These are phyloP conservation scores for Mamestra brassicae DNA, from an alignment of 2,888 invertebrate species.

Conservation along the genomic window DNA sequence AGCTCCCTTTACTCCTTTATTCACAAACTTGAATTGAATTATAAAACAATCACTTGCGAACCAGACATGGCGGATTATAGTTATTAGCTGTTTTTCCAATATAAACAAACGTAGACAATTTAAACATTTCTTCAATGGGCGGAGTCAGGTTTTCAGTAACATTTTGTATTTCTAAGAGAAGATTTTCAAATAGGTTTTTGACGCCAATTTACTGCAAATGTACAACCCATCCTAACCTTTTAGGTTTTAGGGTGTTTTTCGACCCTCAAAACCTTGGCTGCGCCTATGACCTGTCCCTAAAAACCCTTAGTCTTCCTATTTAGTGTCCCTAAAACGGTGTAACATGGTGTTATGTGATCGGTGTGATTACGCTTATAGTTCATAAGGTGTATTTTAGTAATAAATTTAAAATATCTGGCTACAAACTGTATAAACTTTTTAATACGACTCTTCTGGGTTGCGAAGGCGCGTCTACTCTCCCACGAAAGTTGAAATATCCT, in stretches of 20 bases:
- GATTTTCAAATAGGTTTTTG: conserved; percentile 30
- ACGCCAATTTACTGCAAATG: conserved; percentile 17
- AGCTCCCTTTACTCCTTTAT: no score
- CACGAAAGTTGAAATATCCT: background rate
- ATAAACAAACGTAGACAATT: conserved; percentile 42
- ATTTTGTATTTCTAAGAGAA: conserved; percentile 1
- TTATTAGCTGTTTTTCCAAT: conserved; percentile 11
- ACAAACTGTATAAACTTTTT: conserved; percentile 38
- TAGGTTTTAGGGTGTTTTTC: conserved; percentile 8
- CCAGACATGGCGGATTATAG: background rate
- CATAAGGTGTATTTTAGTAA: conserved; percentile 77
- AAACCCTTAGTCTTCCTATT: conserved; percentile 76
- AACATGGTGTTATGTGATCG: conserved; percentile 86
- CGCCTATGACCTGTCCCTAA: conserved; percentile 53
- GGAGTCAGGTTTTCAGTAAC: conserved; percentile 37
- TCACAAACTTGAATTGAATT: background rate
- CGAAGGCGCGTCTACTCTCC: conserved; percentile 28
- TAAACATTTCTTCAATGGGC: conserved; percentile 47
- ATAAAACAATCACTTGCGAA: conserved; percentile 7
- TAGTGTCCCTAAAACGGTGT: conserved; percentile 77
- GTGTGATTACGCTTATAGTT: conserved; percentile 89
- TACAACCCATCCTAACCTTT: conserved; percentile 7
- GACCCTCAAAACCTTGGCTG: conserved; percentile 17
- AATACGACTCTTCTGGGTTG: conserved; percentile 25
- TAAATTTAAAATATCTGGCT: conserved; percentile 55